Conservation (phyloP, 2,797 vertebrate species). For the Cercopithecus petaurista region DNA sequence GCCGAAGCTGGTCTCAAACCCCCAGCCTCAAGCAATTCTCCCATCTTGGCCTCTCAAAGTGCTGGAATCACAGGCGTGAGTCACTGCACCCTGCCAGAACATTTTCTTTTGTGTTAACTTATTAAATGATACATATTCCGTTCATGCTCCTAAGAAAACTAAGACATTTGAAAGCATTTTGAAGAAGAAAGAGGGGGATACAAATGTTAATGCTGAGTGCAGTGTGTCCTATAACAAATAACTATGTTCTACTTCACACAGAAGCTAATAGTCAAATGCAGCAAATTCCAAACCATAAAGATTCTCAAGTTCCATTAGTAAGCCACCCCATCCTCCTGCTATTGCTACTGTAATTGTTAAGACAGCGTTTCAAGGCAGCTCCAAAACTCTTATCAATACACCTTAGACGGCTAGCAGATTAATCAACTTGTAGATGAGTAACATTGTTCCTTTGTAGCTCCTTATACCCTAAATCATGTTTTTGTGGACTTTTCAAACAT, state of each 20-base stretch:
- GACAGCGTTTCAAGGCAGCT: not conserved
- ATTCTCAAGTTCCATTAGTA: not conserved
- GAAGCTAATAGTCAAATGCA: not conserved
- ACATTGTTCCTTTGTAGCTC: slow-evolving; percentile 26
- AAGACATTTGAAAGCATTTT: not conserved
- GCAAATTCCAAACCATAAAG: not conserved
- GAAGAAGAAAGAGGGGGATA: not conserved
- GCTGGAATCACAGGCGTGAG: not conserved
- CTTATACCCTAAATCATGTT: not conserved
- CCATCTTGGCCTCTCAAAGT: not conserved
- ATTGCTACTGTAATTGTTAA: not conserved
- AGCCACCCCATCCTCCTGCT: not conserved
- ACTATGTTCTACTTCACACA: not conserved
- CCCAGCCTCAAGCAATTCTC: not conserved
- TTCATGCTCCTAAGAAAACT: not conserved
- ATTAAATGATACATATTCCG: not conserved
- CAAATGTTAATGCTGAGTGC: not conserved
- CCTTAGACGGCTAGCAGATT: not conserved
- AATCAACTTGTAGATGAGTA: not conserved
- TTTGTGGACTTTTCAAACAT: slow-evolving; percentile 16
- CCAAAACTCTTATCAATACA: not conserved
- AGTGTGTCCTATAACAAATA: not conserved
- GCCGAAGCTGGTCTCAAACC: not conserved
- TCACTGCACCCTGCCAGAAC: not conserved
- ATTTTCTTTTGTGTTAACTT: not conserved